Evolutionary conservation across 2,888 invertebrate species (phyloP), one percentile per base, ranked within the genome.

Genomic region (Gymnosoma rotundatum): DNA sequence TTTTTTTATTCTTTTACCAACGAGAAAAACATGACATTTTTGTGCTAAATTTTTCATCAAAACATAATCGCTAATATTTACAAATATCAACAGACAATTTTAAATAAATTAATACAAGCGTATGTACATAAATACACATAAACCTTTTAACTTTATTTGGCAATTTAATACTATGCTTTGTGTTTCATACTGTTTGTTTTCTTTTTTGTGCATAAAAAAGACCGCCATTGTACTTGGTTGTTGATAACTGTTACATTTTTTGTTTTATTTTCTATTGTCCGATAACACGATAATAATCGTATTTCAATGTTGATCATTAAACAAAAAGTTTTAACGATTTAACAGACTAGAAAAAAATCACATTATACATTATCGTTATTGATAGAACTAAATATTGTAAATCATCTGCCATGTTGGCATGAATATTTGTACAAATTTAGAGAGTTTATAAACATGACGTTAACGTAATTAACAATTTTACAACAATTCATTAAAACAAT

Each of bases 201-300:
- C 6, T 32, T 32, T 2, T 32, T 32, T 48, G 8, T 20, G 12
- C 32, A 61, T 36, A 67, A 76, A 73, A 72, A 75, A 75, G 66
- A 61, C 83, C 83, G 83, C 75, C 70, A 83, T 83, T 83, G 79
- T 79, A 63, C n/a, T 70, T 72, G 14, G 58, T 54, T 66, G 21
- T 75, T 64, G 60, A 45, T 73, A 66, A 63, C 69, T 69, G 73
- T 78, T 83, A 76, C 25, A 18, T 63, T 73, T 25, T 25, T 25
- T 25, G 4, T 14, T 52, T 67, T 72, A 38, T 73, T 54, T 79
- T 54, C 60, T 50, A 61, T 50, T 50, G 75, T 54, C 42, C 54
- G 73, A 61, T 69, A 73, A 73, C 21, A 67, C 18, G 72, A 56
- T 52, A 38, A 61, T 63, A 45, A 21, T 50, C 20, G 69, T 38